Evolutionary conservation across 2,888 invertebrate species (phyloP), one percentile per base, ranked within the genome.

Genomic region (Cheilosia grossa): DNA sequence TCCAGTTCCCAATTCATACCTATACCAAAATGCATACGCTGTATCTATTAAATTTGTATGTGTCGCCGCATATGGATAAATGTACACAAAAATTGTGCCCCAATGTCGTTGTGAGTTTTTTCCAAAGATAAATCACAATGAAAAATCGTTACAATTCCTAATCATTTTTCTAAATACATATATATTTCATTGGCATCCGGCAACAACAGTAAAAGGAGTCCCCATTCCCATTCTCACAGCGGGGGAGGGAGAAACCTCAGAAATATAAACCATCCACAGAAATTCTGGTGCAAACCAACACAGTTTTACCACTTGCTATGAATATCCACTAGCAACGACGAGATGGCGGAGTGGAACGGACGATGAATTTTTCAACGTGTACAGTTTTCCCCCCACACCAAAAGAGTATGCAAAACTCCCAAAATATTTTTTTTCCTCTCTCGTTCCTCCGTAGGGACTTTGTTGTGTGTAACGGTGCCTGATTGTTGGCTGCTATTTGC

Each of bases 401-500:
- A 51, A 64, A 54, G 51, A 42, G 19, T 17, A 27, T 15, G 24
- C 30, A 24, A 30, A 24, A 53, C 21, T 3, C 21, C 53, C 24
- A 53, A 24, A 53, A 9, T 7, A 7, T 21, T 21, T 72, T 33
- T 54, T 6, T 15, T 64, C 56, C 33, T 4, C 40, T 21, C 21
- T 17, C 5, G 24, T 54, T 61, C 10, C 27, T 30, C 24, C 13
- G 10, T 54, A 24, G 15, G 37, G 49, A 73, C 61, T 73, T n/a
- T 37, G 51, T 47, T 70, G 64, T 44, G 63, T 47, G 47, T 66
- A 80, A 58, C 58, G 66, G 24, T 80, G 53, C 64, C 53, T 80
- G 80, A 79, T 74, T 83, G 73, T 73, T 79, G 67, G 75, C 70
- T 80, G 74, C 70, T 54, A 63, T 80, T 80, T 83, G 51, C 73